Evolutionary conservation across 2,113 vertebrate species (phyloP).

Genomic region (Serilophus lunatus): DNA sequence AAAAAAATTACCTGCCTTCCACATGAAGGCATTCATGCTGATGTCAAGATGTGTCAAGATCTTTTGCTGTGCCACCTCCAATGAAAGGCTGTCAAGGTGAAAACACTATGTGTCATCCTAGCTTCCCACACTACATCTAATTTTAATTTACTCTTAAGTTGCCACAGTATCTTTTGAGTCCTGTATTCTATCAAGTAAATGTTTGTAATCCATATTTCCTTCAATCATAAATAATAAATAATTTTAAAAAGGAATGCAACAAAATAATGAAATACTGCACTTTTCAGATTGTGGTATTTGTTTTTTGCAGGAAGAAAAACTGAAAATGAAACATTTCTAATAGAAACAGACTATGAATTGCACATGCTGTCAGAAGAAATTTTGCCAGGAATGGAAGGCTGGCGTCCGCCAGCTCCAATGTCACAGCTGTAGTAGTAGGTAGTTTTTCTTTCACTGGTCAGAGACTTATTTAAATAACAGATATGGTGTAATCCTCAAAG

Average conservation of each 20-base stretch:
- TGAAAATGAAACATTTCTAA: not conserved
- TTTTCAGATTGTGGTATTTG: not conserved
- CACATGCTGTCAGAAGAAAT: not conserved
- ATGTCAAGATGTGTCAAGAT: conserved; percentile 41
- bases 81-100: conserved; percentile 47
- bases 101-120: conserved; percentile 18
- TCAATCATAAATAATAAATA: not conserved
- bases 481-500: not conserved
- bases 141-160: conserved; percentile 38
- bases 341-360: not conserved
- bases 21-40: conserved; percentile 1
- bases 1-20: conserved; percentile 47
- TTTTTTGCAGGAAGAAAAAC: not conserved
- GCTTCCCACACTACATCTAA: conserved; percentile 21
- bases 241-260: not conserved
- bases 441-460: not conserved
- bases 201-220: not conserved
- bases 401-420: not conserved
- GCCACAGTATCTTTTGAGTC: not conserved
- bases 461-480: not conserved
- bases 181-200: not conserved
- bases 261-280: not conserved
- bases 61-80: conserved; percentile 43
- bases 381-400: not conserved
- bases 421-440: not conserved